Evolutionary conservation across 2,113 vertebrate genomes (phyloP).

Genomic region (Athene noctua): DNA sequence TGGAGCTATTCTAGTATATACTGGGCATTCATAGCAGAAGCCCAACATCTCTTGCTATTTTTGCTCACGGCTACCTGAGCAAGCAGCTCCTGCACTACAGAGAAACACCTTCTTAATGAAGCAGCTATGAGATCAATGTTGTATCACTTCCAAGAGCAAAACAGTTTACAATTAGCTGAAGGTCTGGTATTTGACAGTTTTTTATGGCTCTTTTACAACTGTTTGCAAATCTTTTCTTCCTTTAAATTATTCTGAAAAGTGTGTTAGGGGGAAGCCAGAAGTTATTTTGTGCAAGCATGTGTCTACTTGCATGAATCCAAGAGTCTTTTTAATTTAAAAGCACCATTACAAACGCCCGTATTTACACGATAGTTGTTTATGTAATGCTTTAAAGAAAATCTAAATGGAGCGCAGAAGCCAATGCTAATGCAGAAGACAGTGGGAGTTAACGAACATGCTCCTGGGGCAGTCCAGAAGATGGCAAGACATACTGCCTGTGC

Average conservation of each 20-base stretch:
- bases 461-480: neutral
- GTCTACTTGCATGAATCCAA: constrained; percentile 48
- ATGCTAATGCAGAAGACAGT: constrained; percentile 47
- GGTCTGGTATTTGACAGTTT: constrained; percentile 67
- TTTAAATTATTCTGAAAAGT: constrained; percentile 55
- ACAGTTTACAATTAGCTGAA: constrained; percentile 65
- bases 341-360: constrained; percentile 52
- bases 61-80: constrained; percentile 38
- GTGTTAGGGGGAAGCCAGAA: constrained; percentile 54
- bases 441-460: constrained; percentile 14
- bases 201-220: constrained; percentile 68
- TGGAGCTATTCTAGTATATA: constrained; percentile 48
- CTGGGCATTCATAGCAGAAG: constrained; percentile 35
- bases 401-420: constrained; percentile 24
- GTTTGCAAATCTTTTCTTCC: constrained; percentile 66
- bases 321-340: constrained; percentile 57
- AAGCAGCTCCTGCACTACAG: neutral
- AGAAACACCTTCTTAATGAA: constrained; percentile 46
- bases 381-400: constrained; percentile 52
- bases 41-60: constrained; percentile 22
- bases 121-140: constrained; percentile 58
- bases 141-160: constrained; percentile 54
- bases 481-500: neutral
- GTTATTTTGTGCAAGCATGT: constrained; percentile 53
- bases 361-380: constrained; percentile 63